Evolutionary conservation across 2,888 invertebrate genomes (phyloP), one percentile per base, ranked within the genome.

Genomic region (Caenorhabditis sp.): DNA sequence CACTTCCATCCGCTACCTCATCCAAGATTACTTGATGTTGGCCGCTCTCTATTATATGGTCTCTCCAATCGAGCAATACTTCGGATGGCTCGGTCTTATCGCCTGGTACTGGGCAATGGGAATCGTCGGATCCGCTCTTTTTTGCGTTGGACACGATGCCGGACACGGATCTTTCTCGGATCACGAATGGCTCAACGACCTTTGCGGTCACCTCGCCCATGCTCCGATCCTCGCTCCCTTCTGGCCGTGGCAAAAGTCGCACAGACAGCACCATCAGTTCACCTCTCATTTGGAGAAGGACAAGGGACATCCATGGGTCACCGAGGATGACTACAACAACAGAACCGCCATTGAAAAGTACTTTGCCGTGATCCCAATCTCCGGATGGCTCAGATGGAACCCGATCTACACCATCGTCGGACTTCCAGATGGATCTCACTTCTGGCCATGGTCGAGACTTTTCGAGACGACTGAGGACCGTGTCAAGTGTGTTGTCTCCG

Each of bases 391-490:
- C 74, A 87, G 90, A 80, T 91, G 91, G 91, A 88, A 88, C 65
- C 90, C 90, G 15, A 85, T 91, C 40, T 91, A 91, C 82, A 91
- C 91, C 0, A 67, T 90, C 22, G 79, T 88, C 64, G 91, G 91
- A 22, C 83, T 91, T n/a, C 90, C 91, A 28, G 91, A 91, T 61
- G 91, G 91, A 47, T 88, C 88, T 13, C 91, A 91, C 69, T 91
- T 90, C 85, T 90, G 88, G 89, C 91, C 91, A 51, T 85, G 81
- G 80, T 88, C 88, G 5, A 68, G 78, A 40, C 83, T 90, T 9
- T 90, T 90, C 85, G 86, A 84, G 64, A 90, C 83, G 71, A 90
- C 82, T 64, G 83, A 70, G 24, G 90, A 90, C 58, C 80, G 89
- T 15, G 47, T 90, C 40, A 88, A 90, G 72, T 90, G 90, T 56